Base-by-base conservation (phyloP, 2,113 vertebrate species). In the Microtus pennsylvanicus region DNA sequence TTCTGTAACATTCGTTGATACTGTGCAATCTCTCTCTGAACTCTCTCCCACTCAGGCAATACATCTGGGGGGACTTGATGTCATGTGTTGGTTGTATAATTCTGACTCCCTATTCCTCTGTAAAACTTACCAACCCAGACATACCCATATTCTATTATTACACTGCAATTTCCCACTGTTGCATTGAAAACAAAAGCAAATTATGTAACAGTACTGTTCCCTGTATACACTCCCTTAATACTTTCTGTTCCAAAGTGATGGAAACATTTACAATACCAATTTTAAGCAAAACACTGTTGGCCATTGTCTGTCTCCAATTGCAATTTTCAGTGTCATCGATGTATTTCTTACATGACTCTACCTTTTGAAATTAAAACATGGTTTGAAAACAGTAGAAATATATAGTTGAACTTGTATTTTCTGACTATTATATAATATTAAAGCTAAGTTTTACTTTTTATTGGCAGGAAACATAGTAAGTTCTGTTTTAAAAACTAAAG, bases 111-210 rank as follows among this genome's bases (percentile, higher is more conserved):
- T 86, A 89, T 72, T 58, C 83, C 65, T 89, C 21, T 12, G 65
- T 42, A 89, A 83, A 58, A 82, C n/a, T 89, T 7, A 33, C 81
- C 63, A 61, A 28, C n/a, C 17, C 50, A 45, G 42, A 69, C 24
- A 17, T 93, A 47, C 89, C 61, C 55, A 75, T 50, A 19, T 87
- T 87, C 63, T 38, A 86, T 28, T 87, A 92, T 96, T 96, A 94
- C 72, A 70, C 45, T 91, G 90, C 69, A 97, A 96, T 96, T 94
- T 95, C 89, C 91, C 82, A 90, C 35, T 82, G 91, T 65, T 91
- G 82, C 90, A 35, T 89, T 65, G 96, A 89, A 96, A 97, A 89
- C 92, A 77, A 96, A 94, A 94, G 88, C 12, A 93, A 96, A 95
- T 96, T 89, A 93, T 80, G 78, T 69, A 76, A 95, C 80, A 94